Base-by-base conservation (phyloP, 23 tunicate genomes). In the Botrylloides violaceus region DNA sequence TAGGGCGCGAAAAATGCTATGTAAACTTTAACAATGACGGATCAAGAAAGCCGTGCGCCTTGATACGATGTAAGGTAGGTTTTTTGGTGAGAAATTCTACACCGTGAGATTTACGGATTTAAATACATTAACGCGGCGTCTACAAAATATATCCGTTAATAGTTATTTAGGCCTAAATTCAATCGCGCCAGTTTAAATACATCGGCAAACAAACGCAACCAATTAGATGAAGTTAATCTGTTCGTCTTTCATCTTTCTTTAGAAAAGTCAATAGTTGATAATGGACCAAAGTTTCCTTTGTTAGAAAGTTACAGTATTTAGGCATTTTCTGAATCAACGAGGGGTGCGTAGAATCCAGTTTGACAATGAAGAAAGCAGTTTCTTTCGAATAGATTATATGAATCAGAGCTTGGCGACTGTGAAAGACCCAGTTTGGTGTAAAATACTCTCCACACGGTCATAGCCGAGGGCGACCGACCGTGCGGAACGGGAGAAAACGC, bases 41-140 rank as follows among this genome's bases (percentile, higher is more conserved):
- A 63, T 63, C 70, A 63, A 19, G 29, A 4, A 9, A 63, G 29
- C 35, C 23, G 62, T 7, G 35, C 35, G 70, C 32, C 70, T 33
- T 27, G 35, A 63, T 63, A 43, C n/a, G n/a, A 43, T 15, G 53
- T 7, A 9, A 15, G 53, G 53, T n/a, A 27, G 9, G 36, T 4
- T 28, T 25, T 63, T 31, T 63, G 20, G 34, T 19, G 33, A 3
- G 70, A 29, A 63, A 63, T 28, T 15, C 70, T 26, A 63, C 35
- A 6, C 70, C 70, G 70, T 63, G 70, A 63, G 70, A 63, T 63
- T 33, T 27, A 63, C 35, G 35, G 70, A 7, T 28, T 15, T 31
- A 63, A 4, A 25, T 25, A 63, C 70, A 63, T 63, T 63, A 63
- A 63, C 70, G 35, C 70, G 33, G 70, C 70, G 70, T 63, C 70